Percentiles rank a stretch among this genome's conserved stretches.
Evolutionary conservation across 2,888 invertebrate species (phyloP).

Genomic region (Drosophila incognita): DNA sequence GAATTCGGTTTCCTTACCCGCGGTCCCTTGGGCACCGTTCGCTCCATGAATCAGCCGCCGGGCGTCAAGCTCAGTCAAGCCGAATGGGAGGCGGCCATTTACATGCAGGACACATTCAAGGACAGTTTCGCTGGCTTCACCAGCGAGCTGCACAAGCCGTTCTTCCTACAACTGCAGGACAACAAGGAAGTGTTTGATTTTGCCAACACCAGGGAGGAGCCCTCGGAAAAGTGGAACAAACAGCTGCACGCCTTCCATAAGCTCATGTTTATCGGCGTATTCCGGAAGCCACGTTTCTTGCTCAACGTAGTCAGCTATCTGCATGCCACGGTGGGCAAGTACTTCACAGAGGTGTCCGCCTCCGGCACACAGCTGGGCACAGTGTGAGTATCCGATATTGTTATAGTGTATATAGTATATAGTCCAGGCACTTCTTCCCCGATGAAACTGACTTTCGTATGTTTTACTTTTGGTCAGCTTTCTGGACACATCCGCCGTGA

Average conservation of each 20-base stretch:
- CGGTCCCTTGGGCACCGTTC: constrained; percentile 88
- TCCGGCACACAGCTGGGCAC: constrained; percentile 85
- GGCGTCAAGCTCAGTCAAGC: constrained; percentile 86
- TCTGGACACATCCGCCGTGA: constrained; percentile 89
- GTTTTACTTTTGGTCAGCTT: constrained; percentile 86
- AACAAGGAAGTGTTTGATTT: constrained; percentile 86
- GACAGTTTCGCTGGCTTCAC: constrained; percentile 86
- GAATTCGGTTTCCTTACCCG: constrained; percentile 93
- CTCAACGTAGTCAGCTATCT: constrained; percentile 93
- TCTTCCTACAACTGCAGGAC: constrained; percentile 87
- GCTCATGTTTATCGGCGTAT: constrained; percentile 90
- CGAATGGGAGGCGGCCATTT: constrained; percentile 90
- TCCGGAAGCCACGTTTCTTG: constrained; percentile 92
- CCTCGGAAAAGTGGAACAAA: constrained; percentile 87
- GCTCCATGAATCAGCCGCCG: constrained; percentile 87
- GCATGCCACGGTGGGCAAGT: constrained; percentile 89
- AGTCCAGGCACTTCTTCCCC: not conserved
- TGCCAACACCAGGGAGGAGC: constrained; percentile 83
- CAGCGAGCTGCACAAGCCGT: constrained; percentile 86
- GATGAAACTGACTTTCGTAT: not conserved
- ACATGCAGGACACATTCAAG: constrained; percentile 87
- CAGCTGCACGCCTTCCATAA: constrained; percentile 90
- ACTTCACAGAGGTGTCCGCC: constrained; percentile 93
- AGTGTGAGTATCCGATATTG: constrained; percentile 72
- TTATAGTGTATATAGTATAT: not conserved